Conservation (phyloP, 2,888 invertebrate genomes). For the Deilephila porcellus region DNA sequence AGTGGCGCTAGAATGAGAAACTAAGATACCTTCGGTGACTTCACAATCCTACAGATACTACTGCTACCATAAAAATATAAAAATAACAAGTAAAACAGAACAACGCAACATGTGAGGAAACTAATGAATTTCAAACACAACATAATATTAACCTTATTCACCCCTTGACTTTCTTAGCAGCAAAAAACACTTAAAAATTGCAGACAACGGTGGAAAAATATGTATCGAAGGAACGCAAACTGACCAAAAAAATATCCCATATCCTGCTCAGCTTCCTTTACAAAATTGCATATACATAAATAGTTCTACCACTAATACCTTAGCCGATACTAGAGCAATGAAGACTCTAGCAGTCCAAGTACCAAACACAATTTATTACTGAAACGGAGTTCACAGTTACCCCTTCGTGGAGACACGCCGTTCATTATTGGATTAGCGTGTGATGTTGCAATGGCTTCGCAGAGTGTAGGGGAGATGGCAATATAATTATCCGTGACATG, state of each 20-base stretch:
- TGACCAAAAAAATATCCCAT: background rate
- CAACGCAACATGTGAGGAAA: too few relatives aligned
- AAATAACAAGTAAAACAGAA: too few relatives aligned
- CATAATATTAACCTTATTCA: too few relatives aligned
- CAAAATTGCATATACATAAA: background rate
- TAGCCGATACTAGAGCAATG: background rate
- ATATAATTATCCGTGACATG: background rate
- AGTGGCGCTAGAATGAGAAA: background rate
- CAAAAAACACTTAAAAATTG: background rate
- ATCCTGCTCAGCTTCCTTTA: background rate
- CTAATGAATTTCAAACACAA: too few relatives aligned
- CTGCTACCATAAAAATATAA: too few relatives aligned
- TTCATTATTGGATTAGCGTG: slow-evolving; percentile 18
- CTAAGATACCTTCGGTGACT: background rate
- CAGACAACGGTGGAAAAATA: background rate
- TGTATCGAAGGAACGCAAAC: background rate
- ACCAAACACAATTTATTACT: slow-evolving; percentile 12
- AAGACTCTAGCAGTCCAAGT: background rate
- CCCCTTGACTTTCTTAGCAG: background rate
- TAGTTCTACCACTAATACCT: background rate
- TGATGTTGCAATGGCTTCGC: slow-evolving; percentile 24
- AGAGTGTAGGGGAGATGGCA: background rate
- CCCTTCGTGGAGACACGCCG: background rate
- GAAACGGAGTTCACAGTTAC: background rate
- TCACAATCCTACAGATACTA: background rate